Percentiles rank a stretch among this genome's conserved stretches.
Conservation (phyloP, 37 sponge, comb jelly and placozoan species). For the Dysidea cf. avara region DNA sequence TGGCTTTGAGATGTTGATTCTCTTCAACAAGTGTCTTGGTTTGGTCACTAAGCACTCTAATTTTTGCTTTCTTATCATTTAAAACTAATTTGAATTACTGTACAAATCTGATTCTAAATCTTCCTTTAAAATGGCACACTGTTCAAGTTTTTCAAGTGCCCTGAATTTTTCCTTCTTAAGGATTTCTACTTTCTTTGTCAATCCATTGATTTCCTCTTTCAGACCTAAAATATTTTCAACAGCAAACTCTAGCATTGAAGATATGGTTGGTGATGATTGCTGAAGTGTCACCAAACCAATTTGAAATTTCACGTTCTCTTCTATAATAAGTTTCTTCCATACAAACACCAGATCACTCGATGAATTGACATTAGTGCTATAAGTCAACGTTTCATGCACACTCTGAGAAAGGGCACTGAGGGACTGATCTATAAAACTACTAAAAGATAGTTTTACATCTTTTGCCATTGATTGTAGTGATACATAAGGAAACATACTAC, state of each 20-base stretch:
- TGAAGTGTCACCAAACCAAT: slow-evolving; percentile 40
- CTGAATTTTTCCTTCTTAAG: slow-evolving; percentile 34
- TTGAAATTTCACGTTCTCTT: slow-evolving; percentile 53
- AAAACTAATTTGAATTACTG: slow-evolving; percentile 66
- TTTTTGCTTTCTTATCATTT: slow-evolving; percentile 74
- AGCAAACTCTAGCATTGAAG: slow-evolving; percentile 41
- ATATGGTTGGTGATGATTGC: not conserved
- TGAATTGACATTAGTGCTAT: not conserved
- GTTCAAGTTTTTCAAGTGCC: slow-evolving; percentile 28
- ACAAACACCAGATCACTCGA: slow-evolving; percentile 26
- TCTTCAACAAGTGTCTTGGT: slow-evolving; percentile 8
- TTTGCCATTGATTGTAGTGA: slow-evolving; percentile 24
- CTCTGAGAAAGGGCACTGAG: slow-evolving; percentile 41
- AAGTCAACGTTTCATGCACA: not conserved
- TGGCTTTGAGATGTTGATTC: slow-evolving; percentile 9
- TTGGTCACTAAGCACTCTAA: slow-evolving; percentile 46
- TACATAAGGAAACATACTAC: not conserved
- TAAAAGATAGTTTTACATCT: slow-evolving; percentile 3
- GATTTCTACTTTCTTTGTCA: slow-evolving; percentile 23
- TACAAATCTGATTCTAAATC: slow-evolving; percentile 56
- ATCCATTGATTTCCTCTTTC: slow-evolving; percentile 8
- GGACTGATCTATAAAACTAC: slow-evolving; percentile 15
- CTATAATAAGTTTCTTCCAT: slow-evolving; percentile 59
- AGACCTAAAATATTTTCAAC: slow-evolving; percentile 15
- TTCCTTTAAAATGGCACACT: slow-evolving; percentile 39